A percentile compares a stretch with the other conserved stretches of the same genome.
Conservation (phyloP, 2,797 vertebrate genomes). For the Tokudaia muenninki region DNA sequence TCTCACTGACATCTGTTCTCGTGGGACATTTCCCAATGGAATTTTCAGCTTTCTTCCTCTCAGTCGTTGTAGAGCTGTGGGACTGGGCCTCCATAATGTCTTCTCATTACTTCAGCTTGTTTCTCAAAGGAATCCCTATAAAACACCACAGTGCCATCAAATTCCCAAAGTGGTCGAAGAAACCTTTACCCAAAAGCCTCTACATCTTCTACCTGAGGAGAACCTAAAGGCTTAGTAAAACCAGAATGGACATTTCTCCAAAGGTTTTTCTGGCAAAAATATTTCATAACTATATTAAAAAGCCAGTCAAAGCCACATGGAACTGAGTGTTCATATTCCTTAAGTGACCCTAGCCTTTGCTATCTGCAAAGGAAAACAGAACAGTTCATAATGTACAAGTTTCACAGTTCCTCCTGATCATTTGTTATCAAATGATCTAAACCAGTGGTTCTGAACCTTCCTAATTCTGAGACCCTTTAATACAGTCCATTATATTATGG, state of each 20-base stretch:
- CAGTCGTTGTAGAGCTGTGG: slow-evolving; percentile 94
- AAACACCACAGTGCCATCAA: slow-evolving; percentile 82
- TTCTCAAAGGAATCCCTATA: slow-evolving; percentile 90
- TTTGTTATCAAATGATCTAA: neutral
- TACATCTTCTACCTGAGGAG: slow-evolving; percentile 64
- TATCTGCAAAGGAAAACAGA: neutral
- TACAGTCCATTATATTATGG: neutral
- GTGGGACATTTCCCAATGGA: slow-evolving; percentile 94
- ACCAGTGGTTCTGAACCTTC: neutral
- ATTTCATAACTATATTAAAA: slow-evolving; percentile 66
- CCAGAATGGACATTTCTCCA: slow-evolving; percentile 61
- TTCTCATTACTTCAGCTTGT: slow-evolving; percentile 97
- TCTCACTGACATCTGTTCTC: slow-evolving; percentile 97
- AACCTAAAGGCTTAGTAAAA: slow-evolving; percentile 67
- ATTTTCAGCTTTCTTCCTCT: slow-evolving; percentile 99
- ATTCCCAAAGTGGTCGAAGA: slow-evolving; percentile 52
- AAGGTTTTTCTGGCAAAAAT: slow-evolving; percentile 68
- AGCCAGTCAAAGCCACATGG: neutral
- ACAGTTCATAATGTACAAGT: neutral
- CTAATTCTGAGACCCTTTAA: neutral
- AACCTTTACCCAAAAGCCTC: slow-evolving; percentile 46
- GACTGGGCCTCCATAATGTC: slow-evolving; percentile 98
- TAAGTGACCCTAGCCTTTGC: neutral
- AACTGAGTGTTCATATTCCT: neutral
- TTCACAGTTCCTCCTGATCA: neutral